These are phyloP conservation scores for Ciconia stormi DNA, from an alignment of 2,113 vertebrate species.

Conservation along the genomic window DNA sequence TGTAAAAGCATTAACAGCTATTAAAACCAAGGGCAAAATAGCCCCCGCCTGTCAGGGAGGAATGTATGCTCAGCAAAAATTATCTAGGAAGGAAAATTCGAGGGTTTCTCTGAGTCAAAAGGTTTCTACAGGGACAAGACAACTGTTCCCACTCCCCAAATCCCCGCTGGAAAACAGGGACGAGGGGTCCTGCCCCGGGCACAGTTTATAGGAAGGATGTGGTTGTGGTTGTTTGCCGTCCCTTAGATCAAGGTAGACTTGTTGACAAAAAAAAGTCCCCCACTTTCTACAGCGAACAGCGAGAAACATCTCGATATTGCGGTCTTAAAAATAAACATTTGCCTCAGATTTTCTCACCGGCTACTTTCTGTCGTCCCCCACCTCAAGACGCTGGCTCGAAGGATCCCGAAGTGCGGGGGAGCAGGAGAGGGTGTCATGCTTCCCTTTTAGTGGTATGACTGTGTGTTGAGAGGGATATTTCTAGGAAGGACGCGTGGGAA, in stretches of 20 bases:
- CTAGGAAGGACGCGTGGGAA: background rate
- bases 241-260: background rate
- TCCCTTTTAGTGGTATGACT: background rate
- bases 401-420: background rate
- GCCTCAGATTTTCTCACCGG: background rate
- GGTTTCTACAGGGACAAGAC: fast-evolving
- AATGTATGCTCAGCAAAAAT: background rate
- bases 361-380: too few relatives aligned
- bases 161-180: background rate
- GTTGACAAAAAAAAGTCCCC: background rate
- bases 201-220: fast-evolving
- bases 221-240: background rate
- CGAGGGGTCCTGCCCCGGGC: fast-evolving
- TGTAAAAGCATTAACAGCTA: fast-evolving
- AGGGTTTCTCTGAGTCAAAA: fast-evolving
- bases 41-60: background rate
- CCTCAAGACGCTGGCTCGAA: background rate
- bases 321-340: background rate
- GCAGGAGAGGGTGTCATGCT: fast-evolving
- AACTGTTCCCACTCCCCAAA: background rate
- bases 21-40: background rate
- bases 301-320: fast-evolving
- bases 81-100: fast-evolving
- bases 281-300: fast-evolving
- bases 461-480: fast-evolving